Base-by-base conservation (phyloP, 92 coral and sea anemone species). In the Siderastrea radians region DNA sequence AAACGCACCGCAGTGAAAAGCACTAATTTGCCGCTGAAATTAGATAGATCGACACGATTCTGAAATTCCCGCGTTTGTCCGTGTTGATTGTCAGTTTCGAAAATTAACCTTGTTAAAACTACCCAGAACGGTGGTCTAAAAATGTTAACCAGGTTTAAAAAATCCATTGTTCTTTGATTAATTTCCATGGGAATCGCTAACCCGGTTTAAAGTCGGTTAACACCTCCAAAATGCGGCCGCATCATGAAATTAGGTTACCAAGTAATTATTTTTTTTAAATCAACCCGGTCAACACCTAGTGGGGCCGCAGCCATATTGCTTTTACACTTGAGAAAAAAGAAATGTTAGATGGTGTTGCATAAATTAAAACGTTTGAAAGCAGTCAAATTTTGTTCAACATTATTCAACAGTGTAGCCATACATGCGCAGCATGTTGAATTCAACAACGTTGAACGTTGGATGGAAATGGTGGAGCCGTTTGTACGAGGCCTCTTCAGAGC, bases 201-300 rank as follows among this genome's bases (percentile, higher is more conserved):
- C 72, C 82, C 48, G 45, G 82, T 59, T 78, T 5, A 60, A 63
- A 16, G 26, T 78, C 70, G 12, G 17, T 78, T 10, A 78, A 60
- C 57, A 60, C 49, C 45, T 38, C 16, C 60, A 77, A 77, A 11
- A 11, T 4, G 70, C 82, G 69, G 82, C 82, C 57, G 69, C 82
- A 77, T 77, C 45, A 77, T 11, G 70, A 59, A 11, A 43, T 77
- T 60, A 59, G 1, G 19, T 60, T 44, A 77, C 82, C 82, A 69
- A 14, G 82, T 77, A 0, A 26, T 26, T 46, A 77, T 38, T 44
- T 60, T 47, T 77, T 77, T 77, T 15, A 57, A 77, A 77, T 13
- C 59, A 60, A 77, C 82, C 71, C 69, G 82, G 82, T 77, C 59
- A 77, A 77, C 82, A 59, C 82, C 46, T 13, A 58, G 82, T 77